phyloP scores from a whole-genome alignment of 2,888 invertebrate genomes.

The Phasia obesa region DNA sequence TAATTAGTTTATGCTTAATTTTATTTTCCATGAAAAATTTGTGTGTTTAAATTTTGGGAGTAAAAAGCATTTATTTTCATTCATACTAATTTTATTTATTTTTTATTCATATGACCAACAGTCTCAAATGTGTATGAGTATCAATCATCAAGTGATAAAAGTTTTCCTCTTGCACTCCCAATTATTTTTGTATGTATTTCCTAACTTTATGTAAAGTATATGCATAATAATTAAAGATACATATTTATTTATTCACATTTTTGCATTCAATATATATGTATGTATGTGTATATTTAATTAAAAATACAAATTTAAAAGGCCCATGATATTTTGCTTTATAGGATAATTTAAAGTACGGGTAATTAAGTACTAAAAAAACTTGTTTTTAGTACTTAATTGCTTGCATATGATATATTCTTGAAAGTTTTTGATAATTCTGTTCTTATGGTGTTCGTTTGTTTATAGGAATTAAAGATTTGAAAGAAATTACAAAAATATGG shows the following conservation, averaged over 20 bases:
- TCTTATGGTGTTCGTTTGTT: slow-evolving; percentile 58
- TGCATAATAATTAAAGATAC: background rate
- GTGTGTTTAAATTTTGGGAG: slow-evolving; percentile 18
- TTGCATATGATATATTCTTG: slow-evolving; percentile 28
- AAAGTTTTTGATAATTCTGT: slow-evolving; percentile 6
- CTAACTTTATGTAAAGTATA: slow-evolving; percentile 19
- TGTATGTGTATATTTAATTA: slow-evolving; percentile 56
- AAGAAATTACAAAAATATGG: slow-evolving; percentile 51
- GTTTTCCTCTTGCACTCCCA: slow-evolving; percentile 39
- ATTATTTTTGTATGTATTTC: slow-evolving; percentile 3
- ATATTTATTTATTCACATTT: background rate
- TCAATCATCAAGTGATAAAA: slow-evolving; percentile 42
- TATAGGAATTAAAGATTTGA: slow-evolving; percentile 57
- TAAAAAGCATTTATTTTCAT: slow-evolving; percentile 53
- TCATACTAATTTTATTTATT: slow-evolving; percentile 41
- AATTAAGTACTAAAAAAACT: no score
- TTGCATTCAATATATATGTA: slow-evolving; percentile 8
- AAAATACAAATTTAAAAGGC: slow-evolving; percentile 66
- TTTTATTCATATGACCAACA: slow-evolving; percentile 63
- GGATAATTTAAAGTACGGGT: background rate
- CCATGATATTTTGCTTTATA: slow-evolving; percentile 48
- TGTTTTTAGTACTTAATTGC: slow-evolving; percentile 17
- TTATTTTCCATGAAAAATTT: slow-evolving; percentile 25
- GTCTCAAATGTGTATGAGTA: slow-evolving; percentile 61
- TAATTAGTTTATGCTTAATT: slow-evolving; percentile 32